phyloP scores from a whole-genome alignment of 2,113 vertebrate species.

The Platysteira castanea region DNA sequence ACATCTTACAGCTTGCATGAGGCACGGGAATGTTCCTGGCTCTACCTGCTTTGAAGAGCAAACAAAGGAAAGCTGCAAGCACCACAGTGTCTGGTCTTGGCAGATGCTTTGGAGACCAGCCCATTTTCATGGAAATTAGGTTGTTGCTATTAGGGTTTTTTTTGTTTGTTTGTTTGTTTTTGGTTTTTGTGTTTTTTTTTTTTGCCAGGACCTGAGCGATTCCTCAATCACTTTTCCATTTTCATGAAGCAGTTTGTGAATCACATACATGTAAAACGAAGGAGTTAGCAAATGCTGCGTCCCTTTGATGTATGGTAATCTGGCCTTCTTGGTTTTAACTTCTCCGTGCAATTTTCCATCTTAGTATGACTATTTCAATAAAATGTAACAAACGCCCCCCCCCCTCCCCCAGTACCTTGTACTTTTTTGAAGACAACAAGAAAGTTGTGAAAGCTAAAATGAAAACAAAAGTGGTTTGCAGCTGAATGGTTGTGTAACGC shows the following conservation, averaged over 20 bases:
- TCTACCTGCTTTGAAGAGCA: constrained; percentile 40
- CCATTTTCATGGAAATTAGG: constrained; percentile 12
- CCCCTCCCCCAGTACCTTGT: background rate
- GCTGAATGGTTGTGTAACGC: background rate
- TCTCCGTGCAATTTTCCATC: background rate
- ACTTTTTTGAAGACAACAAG: background rate
- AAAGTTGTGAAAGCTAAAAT: background rate
- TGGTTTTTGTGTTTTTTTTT: too few species aligned
- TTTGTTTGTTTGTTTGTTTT: too few species aligned
- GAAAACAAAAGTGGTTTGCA: background rate
- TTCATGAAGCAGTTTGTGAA: background rate
- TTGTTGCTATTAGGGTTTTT: background rate
- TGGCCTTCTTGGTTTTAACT: background rate
- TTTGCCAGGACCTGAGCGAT: background rate
- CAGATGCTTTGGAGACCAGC: constrained; percentile 34
- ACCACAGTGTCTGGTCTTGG: background rate
- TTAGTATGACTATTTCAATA: background rate
- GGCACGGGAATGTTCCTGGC: background rate
- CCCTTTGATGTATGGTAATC: background rate
- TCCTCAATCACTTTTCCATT: background rate
- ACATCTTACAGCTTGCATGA: constrained; percentile 41
- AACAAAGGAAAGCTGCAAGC: constrained; percentile 12
- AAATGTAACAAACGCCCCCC: too few species aligned
- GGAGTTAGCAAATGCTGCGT: background rate
- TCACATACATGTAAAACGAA: background rate